Evolutionary conservation across 2,797 vertebrate species (phyloP).

Genomic region (Leuciscus waleckii): DNA sequence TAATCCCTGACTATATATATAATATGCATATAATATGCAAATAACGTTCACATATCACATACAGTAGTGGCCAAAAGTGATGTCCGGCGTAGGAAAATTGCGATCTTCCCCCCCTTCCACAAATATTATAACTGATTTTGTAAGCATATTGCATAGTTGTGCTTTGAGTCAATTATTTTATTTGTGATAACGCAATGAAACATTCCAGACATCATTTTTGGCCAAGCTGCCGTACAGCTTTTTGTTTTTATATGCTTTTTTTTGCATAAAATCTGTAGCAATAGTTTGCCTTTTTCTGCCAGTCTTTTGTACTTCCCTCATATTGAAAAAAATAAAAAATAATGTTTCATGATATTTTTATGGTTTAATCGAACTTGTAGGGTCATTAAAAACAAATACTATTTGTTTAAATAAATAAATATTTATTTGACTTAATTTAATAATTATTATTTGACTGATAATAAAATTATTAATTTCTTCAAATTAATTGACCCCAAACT

Average conservation of each 20-base stretch:
- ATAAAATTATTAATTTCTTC: neutral
- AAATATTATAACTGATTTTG: neutral
- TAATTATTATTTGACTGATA: no score
- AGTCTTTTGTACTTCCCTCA: neutral
- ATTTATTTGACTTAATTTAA: neutral
- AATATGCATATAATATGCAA: neutral
- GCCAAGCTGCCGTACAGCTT: neutral
- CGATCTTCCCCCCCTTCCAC: neutral
- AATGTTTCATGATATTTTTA: neutral
- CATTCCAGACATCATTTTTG: neutral
- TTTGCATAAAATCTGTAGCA: neutral
- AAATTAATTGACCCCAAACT: neutral
- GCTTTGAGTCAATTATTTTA: neutral
- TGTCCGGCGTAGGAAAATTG: neutral
- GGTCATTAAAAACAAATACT: neutral
- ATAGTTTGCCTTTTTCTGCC: neutral
- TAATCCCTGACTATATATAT: neutral
- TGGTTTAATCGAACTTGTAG: neutral
- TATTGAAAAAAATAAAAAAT: neutral
- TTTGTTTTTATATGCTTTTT: neutral
- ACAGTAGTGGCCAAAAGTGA: neutral
- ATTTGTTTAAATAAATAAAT: no score
- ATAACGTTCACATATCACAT: neutral
- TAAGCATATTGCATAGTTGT: neutral
- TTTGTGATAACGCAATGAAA: neutral